A percentile compares a stretch with the other conserved stretches of the same genome.
phyloP scores from a whole-genome alignment of 1,140 invertebrate species.

The Drosophila sturtevanti region DNA sequence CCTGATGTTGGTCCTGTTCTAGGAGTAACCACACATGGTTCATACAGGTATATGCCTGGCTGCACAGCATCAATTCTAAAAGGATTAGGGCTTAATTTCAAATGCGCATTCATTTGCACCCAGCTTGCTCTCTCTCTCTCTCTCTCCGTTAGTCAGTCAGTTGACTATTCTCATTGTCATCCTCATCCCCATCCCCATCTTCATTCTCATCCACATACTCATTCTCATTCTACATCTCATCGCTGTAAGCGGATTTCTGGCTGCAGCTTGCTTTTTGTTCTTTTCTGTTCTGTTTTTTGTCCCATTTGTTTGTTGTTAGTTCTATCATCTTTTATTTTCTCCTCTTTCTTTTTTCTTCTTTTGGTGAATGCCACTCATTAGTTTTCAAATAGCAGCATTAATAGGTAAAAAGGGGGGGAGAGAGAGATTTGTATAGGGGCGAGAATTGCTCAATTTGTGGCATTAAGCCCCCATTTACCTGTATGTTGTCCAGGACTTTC shows the following conservation, averaged over 20 bases:
- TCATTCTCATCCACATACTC: not conserved
- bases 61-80: conserved; percentile 81
- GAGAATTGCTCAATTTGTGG: conserved; percentile 76
- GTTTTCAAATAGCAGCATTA: conserved; percentile 78
- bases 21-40: conserved; percentile 54
- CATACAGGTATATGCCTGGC: conserved; percentile 69
- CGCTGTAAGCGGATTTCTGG: conserved; percentile 72
- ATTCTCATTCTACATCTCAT: conserved; percentile 35
- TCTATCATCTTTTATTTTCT: conserved; percentile 40
- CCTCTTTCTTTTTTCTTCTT: conserved; percentile 18
- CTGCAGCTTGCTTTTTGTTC: conserved; percentile 41
- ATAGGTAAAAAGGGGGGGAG: conserved; percentile 28
- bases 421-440: conserved; percentile 14
- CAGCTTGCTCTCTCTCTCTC: conserved; percentile 11
- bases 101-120: conserved; percentile 80
- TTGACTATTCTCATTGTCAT: conserved; percentile 8
- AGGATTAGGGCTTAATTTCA: conserved; percentile 79
- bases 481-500: conserved; percentile 4
- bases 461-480: conserved; percentile 46
- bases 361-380: conserved; percentile 65
- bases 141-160: not conserved
- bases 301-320: conserved; percentile 60
- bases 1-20: conserved; percentile 28
- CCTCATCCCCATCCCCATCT: not conserved
- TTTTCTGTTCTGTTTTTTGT: conserved; percentile 58